phyloP scores from a whole-genome alignment of 2,888 invertebrate species.

The Metallyticus violacea region DNA sequence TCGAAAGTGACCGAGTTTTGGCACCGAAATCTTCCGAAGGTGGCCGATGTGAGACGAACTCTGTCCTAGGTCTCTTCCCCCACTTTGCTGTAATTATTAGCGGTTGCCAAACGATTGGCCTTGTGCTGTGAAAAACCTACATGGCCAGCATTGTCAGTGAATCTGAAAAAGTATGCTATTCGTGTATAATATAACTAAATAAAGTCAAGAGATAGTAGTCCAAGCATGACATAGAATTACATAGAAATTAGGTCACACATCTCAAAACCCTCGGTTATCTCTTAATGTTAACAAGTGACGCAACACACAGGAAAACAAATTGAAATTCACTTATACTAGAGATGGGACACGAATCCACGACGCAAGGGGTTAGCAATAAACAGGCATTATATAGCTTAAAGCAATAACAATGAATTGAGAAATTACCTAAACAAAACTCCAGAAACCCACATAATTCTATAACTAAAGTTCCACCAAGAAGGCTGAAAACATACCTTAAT shows the following conservation, averaged over 20 bases:
- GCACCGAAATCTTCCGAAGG: slow-evolving; percentile 12
- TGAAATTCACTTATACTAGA: too few species aligned
- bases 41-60: neutral
- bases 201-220: neutral
- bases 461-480: too few species aligned
- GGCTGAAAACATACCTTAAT: too few species aligned
- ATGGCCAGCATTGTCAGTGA: neutral
- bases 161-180: neutral
- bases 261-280: neutral
- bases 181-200: neutral
- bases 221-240: neutral
- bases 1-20: slow-evolving; percentile 32
- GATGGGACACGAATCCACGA: too few species aligned
- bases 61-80: neutral
- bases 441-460: too few species aligned
- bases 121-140: slow-evolving; percentile 3
- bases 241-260: neutral
- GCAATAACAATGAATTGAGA: too few species aligned
- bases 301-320: neutral
- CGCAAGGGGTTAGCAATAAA: too few species aligned
- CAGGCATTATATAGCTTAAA: too few species aligned
- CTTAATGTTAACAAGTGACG: neutral
- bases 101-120: slow-evolving; percentile 10
- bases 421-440: too few species aligned
- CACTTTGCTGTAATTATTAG: neutral